A percentile compares a stretch with the other conserved stretches of the same genome.
Conservation (phyloP, 2,888 invertebrate species). For the Alloscopus bannaensis region DNA sequence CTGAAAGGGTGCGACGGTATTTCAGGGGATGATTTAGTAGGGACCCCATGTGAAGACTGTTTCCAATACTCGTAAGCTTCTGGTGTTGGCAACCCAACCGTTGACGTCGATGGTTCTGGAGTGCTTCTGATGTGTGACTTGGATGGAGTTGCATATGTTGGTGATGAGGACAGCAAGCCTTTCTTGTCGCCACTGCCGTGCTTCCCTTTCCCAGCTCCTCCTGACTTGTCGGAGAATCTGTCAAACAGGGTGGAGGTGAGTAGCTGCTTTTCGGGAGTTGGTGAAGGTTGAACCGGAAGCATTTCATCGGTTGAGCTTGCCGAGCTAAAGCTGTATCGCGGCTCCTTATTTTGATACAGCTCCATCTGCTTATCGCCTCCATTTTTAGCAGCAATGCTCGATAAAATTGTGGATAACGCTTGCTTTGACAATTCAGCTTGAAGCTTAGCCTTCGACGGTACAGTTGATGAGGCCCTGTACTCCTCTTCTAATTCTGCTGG, state of each 20-base stretch:
- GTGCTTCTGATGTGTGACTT: background rate
- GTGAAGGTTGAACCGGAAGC: constrained; percentile 43
- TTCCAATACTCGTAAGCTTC: no score
- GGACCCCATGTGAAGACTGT: no score
- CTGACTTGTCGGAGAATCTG: constrained; percentile 34
- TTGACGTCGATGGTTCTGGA: background rate
- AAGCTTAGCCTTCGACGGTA: background rate
- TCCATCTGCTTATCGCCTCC: no score
- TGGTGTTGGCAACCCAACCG: background rate
- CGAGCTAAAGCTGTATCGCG: constrained; percentile 43
- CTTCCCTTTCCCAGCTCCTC: constrained; percentile 19
- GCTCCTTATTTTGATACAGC: constrained; percentile 1
- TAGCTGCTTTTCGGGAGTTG: constrained; percentile 31
- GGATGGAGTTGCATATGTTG: background rate
- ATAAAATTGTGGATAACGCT: constrained; percentile 37
- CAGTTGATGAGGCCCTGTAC: background rate
- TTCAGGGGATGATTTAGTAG: constrained; percentile 39
- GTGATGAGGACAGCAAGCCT: background rate
- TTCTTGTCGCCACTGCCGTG: no score
- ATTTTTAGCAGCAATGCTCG: constrained; percentile 36
- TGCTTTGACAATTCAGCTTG: constrained; percentile 14
- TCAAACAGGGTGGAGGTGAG: constrained; percentile 60
- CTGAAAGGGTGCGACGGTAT: constrained; percentile 49
- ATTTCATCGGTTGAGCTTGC: constrained; percentile 50
- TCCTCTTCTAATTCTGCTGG: constrained; percentile 5